Conservation (phyloP, 64 coral and sea anemone species). For the Actinia equina region DNA sequence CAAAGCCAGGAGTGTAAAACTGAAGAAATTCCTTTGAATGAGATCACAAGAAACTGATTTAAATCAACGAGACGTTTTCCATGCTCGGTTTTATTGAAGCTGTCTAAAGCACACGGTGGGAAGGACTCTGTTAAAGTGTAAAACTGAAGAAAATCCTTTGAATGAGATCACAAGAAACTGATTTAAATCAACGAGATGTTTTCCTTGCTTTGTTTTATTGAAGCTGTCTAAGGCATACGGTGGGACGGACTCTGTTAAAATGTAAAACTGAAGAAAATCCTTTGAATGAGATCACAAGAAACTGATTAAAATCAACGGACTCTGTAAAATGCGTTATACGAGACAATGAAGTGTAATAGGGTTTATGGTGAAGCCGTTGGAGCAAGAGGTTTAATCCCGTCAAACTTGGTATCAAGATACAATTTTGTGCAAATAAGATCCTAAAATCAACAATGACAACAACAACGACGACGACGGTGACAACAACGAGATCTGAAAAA, state of each 20-base stretch:
- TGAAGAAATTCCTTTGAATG: constrained; percentile 13
- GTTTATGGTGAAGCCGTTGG: neutral
- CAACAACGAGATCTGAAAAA: too few relatives aligned
- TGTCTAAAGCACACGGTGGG: neutral
- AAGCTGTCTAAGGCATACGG: neutral
- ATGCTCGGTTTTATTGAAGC: neutral
- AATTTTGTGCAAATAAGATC: too few relatives aligned
- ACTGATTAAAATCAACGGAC: neutral
- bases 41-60: neutral
- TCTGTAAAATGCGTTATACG: neutral
- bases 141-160: constrained; percentile 12
- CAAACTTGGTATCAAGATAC: too few relatives aligned
- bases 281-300: neutral
- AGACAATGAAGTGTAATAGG: neutral
- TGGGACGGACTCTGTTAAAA: neutral
- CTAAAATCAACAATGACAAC: too few relatives aligned
- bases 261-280: constrained; percentile 13
- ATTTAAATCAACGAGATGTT: neutral
- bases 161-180: neutral
- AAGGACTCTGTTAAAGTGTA: neutral
- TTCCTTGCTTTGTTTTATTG: neutral
- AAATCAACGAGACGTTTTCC: neutral
- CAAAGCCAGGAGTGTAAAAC: constrained; percentile 2
- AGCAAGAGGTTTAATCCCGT: too few relatives aligned
- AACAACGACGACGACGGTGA: too few relatives aligned